These are phyloP conservation scores for Nemapogon koenigi DNA, from an alignment of 2,888 invertebrate genomes.

Conservation along the genomic window DNA sequence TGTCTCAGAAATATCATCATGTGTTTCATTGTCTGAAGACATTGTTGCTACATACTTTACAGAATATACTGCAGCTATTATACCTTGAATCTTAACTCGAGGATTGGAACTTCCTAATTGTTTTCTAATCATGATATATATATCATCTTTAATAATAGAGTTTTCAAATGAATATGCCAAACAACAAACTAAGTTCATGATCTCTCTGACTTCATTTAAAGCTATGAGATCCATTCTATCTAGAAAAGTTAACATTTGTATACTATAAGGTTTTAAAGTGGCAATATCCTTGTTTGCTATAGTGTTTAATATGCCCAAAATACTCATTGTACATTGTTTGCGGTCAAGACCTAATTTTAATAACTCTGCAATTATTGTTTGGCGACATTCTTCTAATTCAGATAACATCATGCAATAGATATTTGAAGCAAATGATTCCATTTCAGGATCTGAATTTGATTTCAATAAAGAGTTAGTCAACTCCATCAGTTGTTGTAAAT, in stretches of 20 bases:
- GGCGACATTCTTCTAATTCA: conserved; percentile 40
- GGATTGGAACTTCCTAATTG: conserved; percentile 74
- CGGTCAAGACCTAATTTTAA: conserved; percentile 42
- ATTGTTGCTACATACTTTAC: conserved; percentile 70
- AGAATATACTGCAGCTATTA: conserved; percentile 77
- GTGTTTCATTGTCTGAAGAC: conserved; percentile 39
- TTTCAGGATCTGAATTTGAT: conserved; percentile 45
- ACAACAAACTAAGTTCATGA: conserved; percentile 80
- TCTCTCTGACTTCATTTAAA: conserved; percentile 74
- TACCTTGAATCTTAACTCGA: conserved; percentile 73
- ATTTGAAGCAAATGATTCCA: conserved; percentile 65
- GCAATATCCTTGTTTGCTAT: conserved; percentile 43
- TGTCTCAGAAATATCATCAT: conserved; percentile 40
- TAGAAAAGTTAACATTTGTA: conserved; percentile 69
- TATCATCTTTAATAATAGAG: conserved; percentile 74
- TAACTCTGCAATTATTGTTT: conserved; percentile 44
- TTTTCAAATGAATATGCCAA: conserved; percentile 67
- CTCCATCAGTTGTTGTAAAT: conserved; percentile 60
- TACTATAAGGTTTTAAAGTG: conserved; percentile 62
- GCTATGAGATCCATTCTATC: conserved; percentile 79
- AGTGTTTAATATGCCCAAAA: conserved; percentile 40
- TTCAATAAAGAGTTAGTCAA: conserved; percentile 64
- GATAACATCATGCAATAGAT: conserved; percentile 62
- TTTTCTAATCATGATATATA: conserved; percentile 86
- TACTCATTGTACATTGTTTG: conserved; percentile 40